A percentile compares a stretch with the other conserved stretches of the same genome.
phyloP scores from a whole-genome alignment of 2,797 vertebrate genomes.

The Malacoraja senta region DNA sequence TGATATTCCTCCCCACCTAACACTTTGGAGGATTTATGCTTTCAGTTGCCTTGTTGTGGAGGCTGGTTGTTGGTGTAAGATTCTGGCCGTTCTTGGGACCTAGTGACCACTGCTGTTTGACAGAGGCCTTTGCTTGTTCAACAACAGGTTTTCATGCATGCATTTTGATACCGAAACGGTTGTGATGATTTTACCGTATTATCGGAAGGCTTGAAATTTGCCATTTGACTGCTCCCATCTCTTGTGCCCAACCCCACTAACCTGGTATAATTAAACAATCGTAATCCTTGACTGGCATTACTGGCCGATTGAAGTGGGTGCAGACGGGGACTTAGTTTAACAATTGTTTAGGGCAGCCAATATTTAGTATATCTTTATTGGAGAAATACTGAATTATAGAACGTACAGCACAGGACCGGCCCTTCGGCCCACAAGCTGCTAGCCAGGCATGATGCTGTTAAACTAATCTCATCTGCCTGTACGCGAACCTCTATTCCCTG shows the following conservation, averaged over 20 bases:
- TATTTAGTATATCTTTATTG: not conserved
- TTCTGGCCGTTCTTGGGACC: not conserved
- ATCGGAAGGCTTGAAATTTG: not conserved
- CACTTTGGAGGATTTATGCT: not conserved
- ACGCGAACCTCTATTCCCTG: too few species aligned
- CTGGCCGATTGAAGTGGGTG: not conserved
- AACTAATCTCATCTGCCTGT: too few species aligned
- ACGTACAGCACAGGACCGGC: too few species aligned
- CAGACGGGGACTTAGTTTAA: not conserved
- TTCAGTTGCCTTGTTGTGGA: not conserved
- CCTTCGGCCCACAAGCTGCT: too few species aligned
- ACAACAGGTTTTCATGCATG: not conserved
- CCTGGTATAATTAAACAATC: not conserved
- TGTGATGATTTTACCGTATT: not conserved
- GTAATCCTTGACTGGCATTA: not conserved
- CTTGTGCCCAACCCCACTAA: not conserved
- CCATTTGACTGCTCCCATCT: not conserved
- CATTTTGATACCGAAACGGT: not conserved
- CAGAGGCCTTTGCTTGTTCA: not conserved
- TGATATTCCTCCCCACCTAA: not conserved
- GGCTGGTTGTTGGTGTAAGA: not conserved
- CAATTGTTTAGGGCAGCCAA: not conserved
- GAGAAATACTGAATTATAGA: not conserved
- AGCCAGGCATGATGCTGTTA: too few species aligned
- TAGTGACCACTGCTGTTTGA: not conserved